Conservation (phyloP, 2,113 vertebrate species). For the Centropus unirufus region DNA sequence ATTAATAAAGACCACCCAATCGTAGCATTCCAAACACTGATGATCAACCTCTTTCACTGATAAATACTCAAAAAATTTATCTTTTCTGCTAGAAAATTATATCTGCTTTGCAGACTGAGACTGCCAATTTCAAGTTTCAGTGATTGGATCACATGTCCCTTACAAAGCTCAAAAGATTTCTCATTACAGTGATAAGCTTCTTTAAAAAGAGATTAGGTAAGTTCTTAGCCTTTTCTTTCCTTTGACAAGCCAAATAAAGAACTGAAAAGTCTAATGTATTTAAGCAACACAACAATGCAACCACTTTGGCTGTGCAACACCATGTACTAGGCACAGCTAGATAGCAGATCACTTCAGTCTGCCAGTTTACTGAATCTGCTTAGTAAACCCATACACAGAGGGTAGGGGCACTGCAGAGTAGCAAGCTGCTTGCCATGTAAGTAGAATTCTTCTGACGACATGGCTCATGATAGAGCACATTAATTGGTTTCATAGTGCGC, state of each 20-base stretch:
- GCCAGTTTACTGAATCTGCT: not conserved
- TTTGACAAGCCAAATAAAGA: not conserved
- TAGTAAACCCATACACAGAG: not conserved
- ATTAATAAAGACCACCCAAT: not conserved
- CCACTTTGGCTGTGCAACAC: too few relatives aligned
- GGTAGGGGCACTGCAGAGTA: not conserved
- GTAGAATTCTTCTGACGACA: not conserved
- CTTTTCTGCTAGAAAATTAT: not conserved
- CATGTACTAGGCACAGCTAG: not conserved
- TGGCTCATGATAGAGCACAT: not conserved
- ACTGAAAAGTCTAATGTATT: not conserved
- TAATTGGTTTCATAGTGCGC: not conserved
- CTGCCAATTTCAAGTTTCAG: not conserved
- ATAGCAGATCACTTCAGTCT: not conserved
- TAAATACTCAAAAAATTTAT: not conserved
- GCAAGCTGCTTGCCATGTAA: not conserved
- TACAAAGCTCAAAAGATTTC: not conserved
- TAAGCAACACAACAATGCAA: not conserved
- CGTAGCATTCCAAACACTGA: not conserved
- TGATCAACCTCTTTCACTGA: not conserved
- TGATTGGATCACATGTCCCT: rapidly evolving
- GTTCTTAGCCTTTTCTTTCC: not conserved
- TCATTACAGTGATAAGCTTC: not conserved
- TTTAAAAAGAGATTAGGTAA: not conserved
- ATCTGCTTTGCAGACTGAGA: not conserved